Conservation (phyloP, 2,797 vertebrate species). For the Sebastes trivittatus region DNA sequence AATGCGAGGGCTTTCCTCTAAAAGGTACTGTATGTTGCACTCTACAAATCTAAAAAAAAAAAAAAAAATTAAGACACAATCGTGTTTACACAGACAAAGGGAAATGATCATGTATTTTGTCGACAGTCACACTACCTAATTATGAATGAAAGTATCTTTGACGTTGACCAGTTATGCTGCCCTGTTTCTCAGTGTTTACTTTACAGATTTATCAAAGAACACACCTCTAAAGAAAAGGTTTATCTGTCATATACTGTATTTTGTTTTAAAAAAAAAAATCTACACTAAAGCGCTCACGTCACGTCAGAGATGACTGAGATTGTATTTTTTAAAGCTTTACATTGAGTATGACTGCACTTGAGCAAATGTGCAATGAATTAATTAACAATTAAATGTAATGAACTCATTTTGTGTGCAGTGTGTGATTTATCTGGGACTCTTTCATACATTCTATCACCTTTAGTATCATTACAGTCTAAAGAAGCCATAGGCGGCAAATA, state of each 20-base stretch:
- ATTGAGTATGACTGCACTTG: constrained; percentile 75
- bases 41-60: constrained; percentile 18
- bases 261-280: constrained; percentile 60
- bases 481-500: background rate
- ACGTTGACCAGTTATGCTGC: constrained; percentile 77
- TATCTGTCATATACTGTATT: constrained; percentile 72
- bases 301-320: constrained; percentile 80
- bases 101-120: constrained; percentile 73
- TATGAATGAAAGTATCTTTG: constrained; percentile 75
- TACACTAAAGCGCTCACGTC: constrained; percentile 63
- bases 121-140: constrained; percentile 77
- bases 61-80: constrained; percentile 26
- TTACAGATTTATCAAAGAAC: constrained; percentile 65
- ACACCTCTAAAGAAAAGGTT: constrained; percentile 46
- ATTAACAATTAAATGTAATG: constrained; percentile 81
- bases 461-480: background rate
- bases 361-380: constrained; percentile 75
- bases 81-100: constrained; percentile 73
- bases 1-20: constrained; percentile 21
- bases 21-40: constrained; percentile 21
- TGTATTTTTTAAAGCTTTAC: constrained; percentile 87
- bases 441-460: background rate
- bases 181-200: constrained; percentile 76
- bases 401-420: constrained; percentile 56
- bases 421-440: constrained; percentile 12